Evolutionary conservation across 2,113 vertebrate genomes (phyloP), one percentile per base, ranked within the genome.

Genomic region (Cyphomyrus discorhynchus): DNA sequence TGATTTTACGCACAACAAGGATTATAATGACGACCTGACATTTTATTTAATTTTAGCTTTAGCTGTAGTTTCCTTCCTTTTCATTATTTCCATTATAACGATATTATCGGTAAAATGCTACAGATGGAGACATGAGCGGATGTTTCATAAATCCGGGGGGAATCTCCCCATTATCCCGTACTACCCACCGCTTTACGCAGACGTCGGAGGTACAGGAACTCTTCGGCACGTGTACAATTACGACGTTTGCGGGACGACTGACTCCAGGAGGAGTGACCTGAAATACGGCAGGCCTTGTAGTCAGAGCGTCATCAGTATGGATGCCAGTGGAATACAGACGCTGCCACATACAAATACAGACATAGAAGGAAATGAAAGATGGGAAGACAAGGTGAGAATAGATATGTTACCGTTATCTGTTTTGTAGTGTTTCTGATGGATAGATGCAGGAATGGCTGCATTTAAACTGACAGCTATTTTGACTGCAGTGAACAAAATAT

Each of bases 231-330:
- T 92, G 2, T 94, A 93, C 70, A 95, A 92, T 90, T 96, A 96
- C 10, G 96, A 96, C 1, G 91, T 94, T 0, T 96, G 94, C 56
- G 92, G 95, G 85, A 96, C 96, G 0, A 92, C 94, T 66, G 95
- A 96, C 90, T 96, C 96, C 84, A 89, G 94, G 90, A 95, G 92
- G 88, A 96, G 94, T 91, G 94, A 95, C 15, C 13, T 94, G 1
- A 96, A 95, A 89, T 94, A 86, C 66, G 52, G 89, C 15, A 89
- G 21, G 10, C 92, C 94, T 24, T 93, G 93, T 90, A 95, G 92
- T 92, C 93, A 95, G 86, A 95, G 27, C 27, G 66, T 74, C 66
- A 74, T 74, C 66, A 31, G 66, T 74, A 0, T 74, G 66, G 66
- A 74, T 74, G 27, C n/a, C 3, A 74, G 8, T 74, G 66, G 66